Base-by-base conservation (phyloP, 2,113 vertebrate genomes). In the Vombatus ursinus region DNA sequence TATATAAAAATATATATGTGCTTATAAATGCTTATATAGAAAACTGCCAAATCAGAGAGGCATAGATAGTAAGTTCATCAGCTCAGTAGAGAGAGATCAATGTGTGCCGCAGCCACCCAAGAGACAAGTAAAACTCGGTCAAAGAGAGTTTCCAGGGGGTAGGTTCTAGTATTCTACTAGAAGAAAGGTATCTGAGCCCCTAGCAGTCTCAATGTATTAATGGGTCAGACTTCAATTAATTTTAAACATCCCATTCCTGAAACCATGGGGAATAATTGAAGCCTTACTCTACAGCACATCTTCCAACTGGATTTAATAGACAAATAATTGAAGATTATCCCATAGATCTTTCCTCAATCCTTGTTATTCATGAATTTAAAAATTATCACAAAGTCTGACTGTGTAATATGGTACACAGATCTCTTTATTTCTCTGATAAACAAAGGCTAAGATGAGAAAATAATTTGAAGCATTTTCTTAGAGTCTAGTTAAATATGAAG, bases 401-500 rank as follows among this genome's bases (percentile, higher is more conserved):
- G 3, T 16, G 26, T 52, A 48, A 48, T 57, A 57, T 7, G n/a
- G 2, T 61, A 37, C 10, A 9, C 0, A 57, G 54, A 23, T 93
- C 61, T 77, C 37, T 92, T 90, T 47, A 92, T 51, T 93, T 93
- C 91, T 94, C 93, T 90, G 91, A 48, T 9, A 31, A 92, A 49
- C 91, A 51, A 52, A 16, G 31, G 77, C 26, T 54, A 48, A 47
- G 92, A 91, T 9, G 77, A 49, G 52, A 57, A 90, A 77, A 77
- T 90, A 51, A 77, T 5, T 91, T 91, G 25, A 49, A 84, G 47
- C n/a, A 92, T 53, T n/a, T 28, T 95, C 68, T 91, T 52, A n/a
- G 24, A 8, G 16, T 94, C 47, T 26, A 52, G 6, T 49, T 92
- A 95, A 51, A 49, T 92, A 91, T 54, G 47, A 93, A 95, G 91